Conservation (phyloP, 2,888 invertebrate species). For the Cephalotes varians region DNA sequence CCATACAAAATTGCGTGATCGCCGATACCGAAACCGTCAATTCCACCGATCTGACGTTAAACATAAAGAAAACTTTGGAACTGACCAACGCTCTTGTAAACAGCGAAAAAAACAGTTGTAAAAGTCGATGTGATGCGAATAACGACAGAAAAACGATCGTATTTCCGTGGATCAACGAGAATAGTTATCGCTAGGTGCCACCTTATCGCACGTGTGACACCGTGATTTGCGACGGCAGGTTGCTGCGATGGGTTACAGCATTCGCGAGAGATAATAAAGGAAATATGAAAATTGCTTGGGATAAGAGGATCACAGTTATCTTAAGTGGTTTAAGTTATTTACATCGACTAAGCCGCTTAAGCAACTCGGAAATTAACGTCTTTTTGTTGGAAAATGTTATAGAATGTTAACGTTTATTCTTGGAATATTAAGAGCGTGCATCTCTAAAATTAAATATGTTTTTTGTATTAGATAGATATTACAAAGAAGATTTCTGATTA, state of each 20-base stretch:
- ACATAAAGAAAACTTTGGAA: constrained; percentile 27
- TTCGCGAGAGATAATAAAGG: constrained; percentile 46
- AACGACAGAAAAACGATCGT: constrained; percentile 25
- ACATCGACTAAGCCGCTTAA: constrained; percentile 47
- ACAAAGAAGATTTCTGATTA: not conserved
- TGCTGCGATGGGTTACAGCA: constrained; percentile 30
- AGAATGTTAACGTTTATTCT: constrained; percentile 9
- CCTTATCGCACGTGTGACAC: constrained; percentile 38
- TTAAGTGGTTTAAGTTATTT: constrained; percentile 50
- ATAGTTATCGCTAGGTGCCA: constrained; percentile 39
- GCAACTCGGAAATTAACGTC: constrained; percentile 31
- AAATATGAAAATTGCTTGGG: constrained; percentile 45
- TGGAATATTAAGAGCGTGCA: not conserved
- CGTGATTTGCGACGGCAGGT: constrained; percentile 37
- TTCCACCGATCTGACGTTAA: constrained; percentile 11
- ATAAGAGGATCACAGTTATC: constrained; percentile 53
- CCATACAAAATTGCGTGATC: constrained; percentile 32
- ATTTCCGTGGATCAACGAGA: constrained; percentile 10
- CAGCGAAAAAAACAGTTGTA: constrained; percentile 31
- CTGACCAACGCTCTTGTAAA: constrained; percentile 18
- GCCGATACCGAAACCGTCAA: constrained; percentile 31
- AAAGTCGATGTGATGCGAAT: constrained; percentile 43
- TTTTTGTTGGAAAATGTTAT: constrained; percentile 22
- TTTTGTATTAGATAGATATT: not conserved
- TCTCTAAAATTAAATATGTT: not conserved